These are phyloP conservation scores for Calyptomena viridis DNA, from an alignment of 2,113 vertebrate genomes.

Conservation along the genomic window DNA sequence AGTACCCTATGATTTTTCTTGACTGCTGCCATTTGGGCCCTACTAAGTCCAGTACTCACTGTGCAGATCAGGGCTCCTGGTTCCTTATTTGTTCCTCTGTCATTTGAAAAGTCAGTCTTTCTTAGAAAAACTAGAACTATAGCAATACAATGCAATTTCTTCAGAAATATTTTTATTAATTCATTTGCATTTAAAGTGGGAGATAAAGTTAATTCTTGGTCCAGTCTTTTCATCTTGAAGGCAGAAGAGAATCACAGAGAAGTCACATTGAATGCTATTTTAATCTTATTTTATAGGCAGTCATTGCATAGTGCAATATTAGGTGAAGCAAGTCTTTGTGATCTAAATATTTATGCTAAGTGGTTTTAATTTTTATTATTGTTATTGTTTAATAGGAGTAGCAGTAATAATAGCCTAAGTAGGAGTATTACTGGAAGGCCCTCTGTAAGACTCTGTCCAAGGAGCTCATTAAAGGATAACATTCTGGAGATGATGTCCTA, in stretches of 20 bases:
- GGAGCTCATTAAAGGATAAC: background rate
- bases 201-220: background rate
- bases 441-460: background rate
- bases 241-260: background rate
- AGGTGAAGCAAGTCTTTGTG: background rate
- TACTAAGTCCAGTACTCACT: background rate
- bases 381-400: background rate
- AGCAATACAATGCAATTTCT: background rate
- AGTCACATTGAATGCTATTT: background rate
- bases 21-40: constrained; percentile 34
- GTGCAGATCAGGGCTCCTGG: background rate
- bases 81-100: background rate
- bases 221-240: background rate
- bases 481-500: background rate
- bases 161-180: background rate
- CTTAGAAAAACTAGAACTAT: background rate
- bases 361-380: background rate
- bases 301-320: background rate
- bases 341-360: background rate
- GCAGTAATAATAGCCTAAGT: background rate
- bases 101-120: background rate
- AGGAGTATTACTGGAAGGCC: background rate
- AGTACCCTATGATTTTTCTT: constrained; percentile 48
- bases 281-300: background rate
- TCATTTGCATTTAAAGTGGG: background rate